These are phyloP conservation scores for Lampropteryx suffumata DNA, from an alignment of 2,888 invertebrate genomes.

Conservation along the genomic window DNA sequence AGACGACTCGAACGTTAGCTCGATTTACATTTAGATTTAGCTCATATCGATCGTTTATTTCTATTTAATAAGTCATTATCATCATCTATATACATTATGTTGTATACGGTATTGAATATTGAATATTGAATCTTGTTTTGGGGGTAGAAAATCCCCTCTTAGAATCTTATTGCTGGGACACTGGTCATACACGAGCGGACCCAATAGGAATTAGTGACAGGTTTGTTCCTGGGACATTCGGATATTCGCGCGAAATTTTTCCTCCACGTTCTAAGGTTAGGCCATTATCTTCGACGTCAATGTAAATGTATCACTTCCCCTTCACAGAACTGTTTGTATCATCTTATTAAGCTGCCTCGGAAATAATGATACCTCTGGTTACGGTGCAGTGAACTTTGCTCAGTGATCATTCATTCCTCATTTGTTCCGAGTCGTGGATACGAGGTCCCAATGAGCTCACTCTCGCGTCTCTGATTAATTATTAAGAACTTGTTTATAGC, in stretches of 20 bases:
- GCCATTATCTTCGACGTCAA: not conserved
- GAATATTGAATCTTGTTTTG: no score
- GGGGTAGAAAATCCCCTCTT: no score
- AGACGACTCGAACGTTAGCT: slow-evolving; percentile 6
- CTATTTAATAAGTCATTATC: no score
- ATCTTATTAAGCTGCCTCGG: slow-evolving; percentile 8
- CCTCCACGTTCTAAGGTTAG: no score
- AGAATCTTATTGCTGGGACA: no score
- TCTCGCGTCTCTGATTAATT: slow-evolving; percentile 4
- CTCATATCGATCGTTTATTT: no score
- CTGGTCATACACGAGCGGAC: no score
- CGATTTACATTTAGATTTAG: slow-evolving; percentile 3
- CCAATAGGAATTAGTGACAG: no score
- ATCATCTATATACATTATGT: no score
- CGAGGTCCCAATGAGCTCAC: slow-evolving; percentile 35
- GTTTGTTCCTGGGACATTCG: no score
- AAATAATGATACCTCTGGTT: slow-evolving; percentile 12
- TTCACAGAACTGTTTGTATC: slow-evolving; percentile 4
- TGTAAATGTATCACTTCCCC: not conserved
- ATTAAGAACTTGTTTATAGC: not conserved
- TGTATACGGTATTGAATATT: no score
- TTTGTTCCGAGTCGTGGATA: slow-evolving; percentile 52
- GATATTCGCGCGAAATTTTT: no score
- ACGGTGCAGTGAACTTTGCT: slow-evolving; percentile 58
- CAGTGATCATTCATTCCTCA: slow-evolving; percentile 57